These are phyloP conservation scores for Campylomormyrus tamandua DNA, from an alignment of 2,113 vertebrate species.

Conservation along the genomic window DNA sequence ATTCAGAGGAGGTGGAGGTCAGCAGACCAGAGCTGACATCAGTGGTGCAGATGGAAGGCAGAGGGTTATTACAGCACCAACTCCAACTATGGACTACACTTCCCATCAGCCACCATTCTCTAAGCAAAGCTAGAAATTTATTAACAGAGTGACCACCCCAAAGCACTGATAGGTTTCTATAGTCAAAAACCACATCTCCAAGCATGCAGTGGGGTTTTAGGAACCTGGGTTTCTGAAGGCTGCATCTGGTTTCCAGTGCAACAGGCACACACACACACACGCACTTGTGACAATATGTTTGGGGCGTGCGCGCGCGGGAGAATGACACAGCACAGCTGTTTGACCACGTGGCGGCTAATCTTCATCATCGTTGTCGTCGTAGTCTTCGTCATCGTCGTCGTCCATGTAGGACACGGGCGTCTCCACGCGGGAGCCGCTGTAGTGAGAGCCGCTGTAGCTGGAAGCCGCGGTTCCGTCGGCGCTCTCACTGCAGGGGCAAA, in stretches of 20 bases:
- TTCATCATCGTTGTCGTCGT: slow-evolving; percentile 62
- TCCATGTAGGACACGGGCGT: slow-evolving; percentile 92
- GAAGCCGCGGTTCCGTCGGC: slow-evolving; percentile 79
- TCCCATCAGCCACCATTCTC: slow-evolving; percentile 15
- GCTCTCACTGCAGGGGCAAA: slow-evolving; percentile 60
- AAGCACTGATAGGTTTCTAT: background rate
- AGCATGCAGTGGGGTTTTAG: slow-evolving; percentile 6
- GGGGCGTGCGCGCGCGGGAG: background rate
- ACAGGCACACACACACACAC: background rate
- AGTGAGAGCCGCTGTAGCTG: slow-evolving; percentile 94
- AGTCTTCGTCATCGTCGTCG: slow-evolving; percentile 87
- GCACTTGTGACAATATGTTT: background rate
- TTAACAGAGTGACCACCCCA: slow-evolving; percentile 6
- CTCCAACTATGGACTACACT: background rate
- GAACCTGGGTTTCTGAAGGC: slow-evolving; percentile 1
- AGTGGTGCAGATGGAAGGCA: slow-evolving; percentile 11
- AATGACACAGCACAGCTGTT: background rate
- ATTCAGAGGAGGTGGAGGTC: slow-evolving; percentile 10
- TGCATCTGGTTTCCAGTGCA: background rate
- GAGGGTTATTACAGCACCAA: background rate
- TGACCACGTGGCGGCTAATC: slow-evolving; percentile 56
- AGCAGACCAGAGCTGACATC: background rate
- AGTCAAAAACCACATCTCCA: background rate
- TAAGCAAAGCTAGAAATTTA: background rate
- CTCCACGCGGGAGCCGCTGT: slow-evolving; percentile 91